Evolutionary conservation across 2,888 invertebrate species (phyloP), one percentile per base, ranked within the genome.

Genomic region (Anagyrus pseudococci): DNA sequence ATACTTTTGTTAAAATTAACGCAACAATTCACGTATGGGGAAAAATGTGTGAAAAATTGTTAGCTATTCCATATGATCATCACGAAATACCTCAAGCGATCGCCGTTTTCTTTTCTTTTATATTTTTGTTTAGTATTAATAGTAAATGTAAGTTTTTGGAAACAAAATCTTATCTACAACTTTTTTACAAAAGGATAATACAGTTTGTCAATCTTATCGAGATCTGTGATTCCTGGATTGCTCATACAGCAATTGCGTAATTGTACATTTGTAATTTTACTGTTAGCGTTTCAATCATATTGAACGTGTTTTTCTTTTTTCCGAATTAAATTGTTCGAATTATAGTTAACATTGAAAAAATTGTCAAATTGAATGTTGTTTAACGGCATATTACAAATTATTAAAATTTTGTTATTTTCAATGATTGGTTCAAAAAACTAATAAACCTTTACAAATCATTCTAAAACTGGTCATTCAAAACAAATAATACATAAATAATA

Each of bases 221-320:
- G 46, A 43, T 62, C 62, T 66, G 66, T 66, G 62, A 62, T 66
- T 66, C 43, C 48, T 62, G 53, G 48, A 66, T 62, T 66, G 57
- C 66, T 59, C 33, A 56, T 57, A 57, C 62, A 56, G 62, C 59
- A 57, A 59, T 10, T 48, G 47, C 43, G 50, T 58, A 23, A 33
- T 58, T 58, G 56, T 62, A 59, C 41, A 59, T 66, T 48, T 62
- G 58, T 59, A 59, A 59, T 49, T 48, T 58, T n/a, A 62, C n/a
- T 29, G 44, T 17, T 48, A 58, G 46, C 55, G 48, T 62, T 60
- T 66, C 55, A 57, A 58, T 58, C 44, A 62, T 26, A 61, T 60
- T 61, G 25, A 29, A 58, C 25, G 58, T 47, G 4, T 44, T 37
- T 8, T 37, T 4, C 15, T 37, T 37, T 37, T 15, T 55, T 23